Percentiles rank a stretch among this genome's conserved stretches.
phyloP scores from a whole-genome alignment of 1,140 invertebrate genomes.

The Drosophila kanapiae region DNA sequence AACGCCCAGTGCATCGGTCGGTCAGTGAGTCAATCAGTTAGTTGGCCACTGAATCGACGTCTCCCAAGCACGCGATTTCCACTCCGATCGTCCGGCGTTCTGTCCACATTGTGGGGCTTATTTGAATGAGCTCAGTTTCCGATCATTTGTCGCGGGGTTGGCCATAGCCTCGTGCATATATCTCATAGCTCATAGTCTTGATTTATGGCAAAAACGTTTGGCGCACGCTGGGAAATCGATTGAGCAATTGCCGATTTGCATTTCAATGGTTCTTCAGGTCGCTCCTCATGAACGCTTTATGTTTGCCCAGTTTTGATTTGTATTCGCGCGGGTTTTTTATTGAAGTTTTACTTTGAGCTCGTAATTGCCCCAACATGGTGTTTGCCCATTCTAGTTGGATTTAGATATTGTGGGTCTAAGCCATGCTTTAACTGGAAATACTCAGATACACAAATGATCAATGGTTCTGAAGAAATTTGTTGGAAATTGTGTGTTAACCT shows the following conservation, averaged over 20 bases:
- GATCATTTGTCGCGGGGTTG: slow-evolving; percentile 17
- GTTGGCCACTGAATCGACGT: slow-evolving; percentile 23
- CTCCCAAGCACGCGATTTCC: slow-evolving; percentile 56
- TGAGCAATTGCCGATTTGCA: slow-evolving; percentile 39
- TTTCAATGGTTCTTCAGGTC: slow-evolving; percentile 38
- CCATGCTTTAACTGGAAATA: slow-evolving; percentile 26
- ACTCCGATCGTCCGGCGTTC: slow-evolving; percentile 16
- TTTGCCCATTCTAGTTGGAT: slow-evolving; percentile 17
- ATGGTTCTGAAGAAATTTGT: slow-evolving; percentile 17
- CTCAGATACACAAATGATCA: background rate
- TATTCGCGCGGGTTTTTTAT: slow-evolving; percentile 33
- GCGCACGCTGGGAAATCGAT: slow-evolving; percentile 38
- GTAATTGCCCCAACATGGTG: slow-evolving; percentile 25
- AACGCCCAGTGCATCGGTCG: slow-evolving; percentile 21
- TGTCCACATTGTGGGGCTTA: slow-evolving; percentile 14
- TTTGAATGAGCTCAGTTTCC: slow-evolving; percentile 60
- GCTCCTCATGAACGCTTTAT: slow-evolving; percentile 26
- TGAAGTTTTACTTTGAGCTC: background rate
- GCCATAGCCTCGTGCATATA: slow-evolving; percentile 20
- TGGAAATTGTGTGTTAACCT: background rate
- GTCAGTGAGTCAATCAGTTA: slow-evolving; percentile 37
- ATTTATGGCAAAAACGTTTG: slow-evolving; percentile 52
- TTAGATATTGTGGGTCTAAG: slow-evolving; percentile 2
- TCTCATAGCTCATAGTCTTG: slow-evolving; percentile 37
- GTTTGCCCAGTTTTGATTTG: slow-evolving; percentile 29